A percentile compares a stretch with the other conserved stretches of the same genome.
phyloP scores from a whole-genome alignment of 2,797 vertebrate species.

The Linurgus olivaceus region DNA sequence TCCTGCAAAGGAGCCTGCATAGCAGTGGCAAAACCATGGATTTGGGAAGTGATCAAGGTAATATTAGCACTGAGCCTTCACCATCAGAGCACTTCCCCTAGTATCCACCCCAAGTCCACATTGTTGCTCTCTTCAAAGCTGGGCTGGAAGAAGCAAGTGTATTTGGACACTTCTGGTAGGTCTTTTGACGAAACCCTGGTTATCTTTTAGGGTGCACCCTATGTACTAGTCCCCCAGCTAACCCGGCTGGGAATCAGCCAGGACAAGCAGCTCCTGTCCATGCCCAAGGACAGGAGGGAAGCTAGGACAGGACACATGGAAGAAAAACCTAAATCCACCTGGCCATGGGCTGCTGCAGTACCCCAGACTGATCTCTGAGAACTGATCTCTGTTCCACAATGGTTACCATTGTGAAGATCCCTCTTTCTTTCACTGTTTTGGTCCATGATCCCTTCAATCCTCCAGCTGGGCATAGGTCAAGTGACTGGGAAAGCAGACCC shows the following conservation, averaged over 20 bases:
- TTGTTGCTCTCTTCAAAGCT: background rate
- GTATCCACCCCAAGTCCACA: rapidly evolving
- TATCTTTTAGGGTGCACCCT: background rate
- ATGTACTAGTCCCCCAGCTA: background rate
- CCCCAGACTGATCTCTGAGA: background rate
- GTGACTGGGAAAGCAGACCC: background rate
- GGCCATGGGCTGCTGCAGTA: background rate
- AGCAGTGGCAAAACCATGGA: background rate
- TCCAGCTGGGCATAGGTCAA: background rate
- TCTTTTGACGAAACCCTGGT: background rate
- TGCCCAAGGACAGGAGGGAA: background rate
- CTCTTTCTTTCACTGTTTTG: background rate
- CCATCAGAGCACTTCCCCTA: background rate
- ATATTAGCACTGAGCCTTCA: background rate
- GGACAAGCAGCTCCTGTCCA: background rate
- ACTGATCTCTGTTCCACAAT: background rate
- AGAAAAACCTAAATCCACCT: background rate
- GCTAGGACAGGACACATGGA: background rate
- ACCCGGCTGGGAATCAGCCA: rapidly evolving
- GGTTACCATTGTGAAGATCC: background rate
- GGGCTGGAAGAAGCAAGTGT: background rate
- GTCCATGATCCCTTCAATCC: background rate
- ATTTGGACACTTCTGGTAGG: background rate
- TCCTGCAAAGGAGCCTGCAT: background rate
- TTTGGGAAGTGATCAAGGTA: background rate